Evolutionary conservation across 2,797 vertebrate genomes (phyloP).

Genomic region (Threskiornis aethiopicus): DNA sequence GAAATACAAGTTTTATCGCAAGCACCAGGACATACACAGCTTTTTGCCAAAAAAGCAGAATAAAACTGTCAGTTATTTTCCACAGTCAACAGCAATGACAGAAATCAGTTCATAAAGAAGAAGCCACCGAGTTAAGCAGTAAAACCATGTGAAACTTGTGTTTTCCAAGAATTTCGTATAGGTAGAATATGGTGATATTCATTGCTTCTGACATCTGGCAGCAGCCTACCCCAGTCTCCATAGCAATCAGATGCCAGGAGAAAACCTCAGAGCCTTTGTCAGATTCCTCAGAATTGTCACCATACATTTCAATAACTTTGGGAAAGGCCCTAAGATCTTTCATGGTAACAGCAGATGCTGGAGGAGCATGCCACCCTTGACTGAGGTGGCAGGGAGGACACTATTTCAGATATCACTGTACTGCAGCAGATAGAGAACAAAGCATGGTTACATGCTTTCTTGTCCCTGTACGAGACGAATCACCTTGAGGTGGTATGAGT

Average conservation of each 20-base stretch:
- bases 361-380: background rate
- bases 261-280: background rate
- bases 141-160: background rate
- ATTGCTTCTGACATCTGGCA: background rate
- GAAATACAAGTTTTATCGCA: background rate
- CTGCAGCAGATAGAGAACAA: background rate
- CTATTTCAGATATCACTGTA: background rate
- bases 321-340: background rate
- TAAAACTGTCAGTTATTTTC: background rate
- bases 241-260: background rate
- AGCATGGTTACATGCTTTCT: background rate
- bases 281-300: background rate
- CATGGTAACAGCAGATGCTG: background rate
- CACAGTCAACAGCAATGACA: background rate
- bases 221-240: background rate
- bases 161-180: background rate
- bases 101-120: background rate
- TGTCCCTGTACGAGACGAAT: background rate
- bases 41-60: background rate
- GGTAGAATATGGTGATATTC: background rate
- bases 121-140: background rate
- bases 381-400: background rate
- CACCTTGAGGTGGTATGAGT: background rate
- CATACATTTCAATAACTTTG: background rate
- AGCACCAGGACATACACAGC: background rate